Evolutionary conservation across 2,888 invertebrate genomes (phyloP).

Genomic region (Elysia crispata): DNA sequence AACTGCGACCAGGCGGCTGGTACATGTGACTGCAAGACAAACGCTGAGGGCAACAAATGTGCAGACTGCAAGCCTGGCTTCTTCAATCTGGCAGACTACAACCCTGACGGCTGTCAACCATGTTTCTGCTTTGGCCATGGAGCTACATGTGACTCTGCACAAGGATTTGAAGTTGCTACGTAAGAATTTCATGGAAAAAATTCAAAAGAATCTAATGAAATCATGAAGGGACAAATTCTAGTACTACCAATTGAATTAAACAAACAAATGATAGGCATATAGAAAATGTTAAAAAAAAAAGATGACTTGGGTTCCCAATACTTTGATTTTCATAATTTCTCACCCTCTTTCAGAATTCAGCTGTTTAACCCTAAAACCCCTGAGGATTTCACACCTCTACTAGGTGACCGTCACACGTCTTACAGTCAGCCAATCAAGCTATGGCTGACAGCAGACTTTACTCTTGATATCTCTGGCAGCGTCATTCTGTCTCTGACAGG

Average conservation of each 20-base stretch:
- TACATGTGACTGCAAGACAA: constrained; percentile 62
- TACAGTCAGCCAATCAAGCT: constrained; percentile 26
- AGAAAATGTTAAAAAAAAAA: no score
- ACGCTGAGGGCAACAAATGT: constrained; percentile 62
- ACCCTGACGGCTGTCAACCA: constrained; percentile 85
- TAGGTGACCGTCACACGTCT: constrained; percentile 28
- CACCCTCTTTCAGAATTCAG: constrained; percentile 3
- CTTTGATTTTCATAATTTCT: background rate
- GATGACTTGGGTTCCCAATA: no score
- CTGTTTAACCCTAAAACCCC: background rate
- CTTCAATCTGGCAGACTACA: constrained; percentile 75
- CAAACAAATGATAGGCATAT: no score
- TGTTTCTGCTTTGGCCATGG: constrained; percentile 66
- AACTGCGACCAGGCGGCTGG: constrained; percentile 57
- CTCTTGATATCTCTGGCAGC: constrained; percentile 22
- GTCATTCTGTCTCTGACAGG: constrained; percentile 18
- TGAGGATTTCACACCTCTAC: background rate
- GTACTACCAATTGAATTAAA: no score
- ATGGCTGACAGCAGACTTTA: background rate
- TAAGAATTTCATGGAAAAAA: no score
- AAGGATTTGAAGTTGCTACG: constrained; percentile 48
- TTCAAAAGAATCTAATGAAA: no score
- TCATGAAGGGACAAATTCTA: no score
- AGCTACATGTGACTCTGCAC: constrained; percentile 57
- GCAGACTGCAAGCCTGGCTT: constrained; percentile 59